phyloP scores from a whole-genome alignment of 2,888 invertebrate genomes.

The Sesia apiformis region DNA sequence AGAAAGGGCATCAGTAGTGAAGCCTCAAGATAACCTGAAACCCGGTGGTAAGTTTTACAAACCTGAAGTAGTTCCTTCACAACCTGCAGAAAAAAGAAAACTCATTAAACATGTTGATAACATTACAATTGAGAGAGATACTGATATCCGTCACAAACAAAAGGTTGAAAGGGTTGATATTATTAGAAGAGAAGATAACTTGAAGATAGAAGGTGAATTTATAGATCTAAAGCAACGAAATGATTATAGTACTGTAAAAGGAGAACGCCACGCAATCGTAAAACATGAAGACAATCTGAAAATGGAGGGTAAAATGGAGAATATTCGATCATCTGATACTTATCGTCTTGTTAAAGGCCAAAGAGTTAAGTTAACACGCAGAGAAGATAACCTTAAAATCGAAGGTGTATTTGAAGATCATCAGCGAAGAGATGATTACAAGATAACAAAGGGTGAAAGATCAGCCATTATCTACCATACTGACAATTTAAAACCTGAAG shows the following conservation, averaged over 20 bases:
- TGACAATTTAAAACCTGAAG: conserved; percentile 74
- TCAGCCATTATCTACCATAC: conserved; percentile 70
- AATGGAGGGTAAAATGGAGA: conserved; percentile 77
- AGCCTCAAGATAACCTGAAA: conserved; percentile 79
- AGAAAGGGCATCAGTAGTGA: conserved; percentile 76
- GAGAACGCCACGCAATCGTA: conserved; percentile 66
- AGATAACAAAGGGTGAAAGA: conserved; percentile 69
- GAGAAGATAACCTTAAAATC: conserved; percentile 76
- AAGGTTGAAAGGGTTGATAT: conserved; percentile 76
- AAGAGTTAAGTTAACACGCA: conserved; percentile 65
- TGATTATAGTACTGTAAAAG: conserved; percentile 65
- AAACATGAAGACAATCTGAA: conserved; percentile 78
- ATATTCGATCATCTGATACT: conserved; percentile 67
- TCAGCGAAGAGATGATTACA: conserved; percentile 74
- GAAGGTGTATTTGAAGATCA: conserved; percentile 78
- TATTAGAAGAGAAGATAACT: conserved; percentile 76
- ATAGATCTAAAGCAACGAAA: conserved; percentile 71
- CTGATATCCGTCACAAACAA: conserved; percentile 39
- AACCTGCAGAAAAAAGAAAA: conserved; percentile 72
- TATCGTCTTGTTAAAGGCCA: conserved; percentile 72
- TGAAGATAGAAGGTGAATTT: conserved; percentile 76
- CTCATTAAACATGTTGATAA: conserved; percentile 76
- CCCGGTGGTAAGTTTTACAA: conserved; percentile 73
- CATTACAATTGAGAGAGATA: conserved; percentile 67
- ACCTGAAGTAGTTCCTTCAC: conserved; percentile 62